These are phyloP conservation scores for Petromus typicus DNA, from an alignment of 2,113 vertebrate species.

Conservation along the genomic window DNA sequence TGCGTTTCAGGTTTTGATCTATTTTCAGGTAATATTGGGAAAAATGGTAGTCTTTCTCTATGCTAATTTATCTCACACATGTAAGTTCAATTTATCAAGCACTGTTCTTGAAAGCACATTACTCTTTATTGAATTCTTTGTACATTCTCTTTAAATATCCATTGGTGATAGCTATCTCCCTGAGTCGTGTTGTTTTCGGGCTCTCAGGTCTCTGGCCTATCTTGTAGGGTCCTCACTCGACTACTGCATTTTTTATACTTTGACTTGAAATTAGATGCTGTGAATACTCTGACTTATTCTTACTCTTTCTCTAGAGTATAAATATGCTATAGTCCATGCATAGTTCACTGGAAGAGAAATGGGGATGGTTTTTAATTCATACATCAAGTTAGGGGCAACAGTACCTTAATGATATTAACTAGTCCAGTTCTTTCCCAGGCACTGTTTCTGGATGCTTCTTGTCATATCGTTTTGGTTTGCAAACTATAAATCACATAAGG, in stretches of 20 bases:
- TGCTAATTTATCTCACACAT: not conserved
- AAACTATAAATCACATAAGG: not conserved
- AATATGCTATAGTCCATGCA: not conserved
- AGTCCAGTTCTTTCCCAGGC: not conserved
- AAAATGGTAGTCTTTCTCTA: not conserved
- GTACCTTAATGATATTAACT: not conserved
- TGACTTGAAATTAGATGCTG: not conserved
- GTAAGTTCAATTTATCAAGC: not conserved
- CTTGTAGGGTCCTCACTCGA: not conserved
- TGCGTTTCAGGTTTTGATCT: not conserved
- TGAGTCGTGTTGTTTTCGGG: not conserved
- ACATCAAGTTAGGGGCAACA: not conserved
- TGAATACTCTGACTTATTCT: not conserved
- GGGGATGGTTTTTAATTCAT: not conserved
- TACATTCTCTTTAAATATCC: not conserved
- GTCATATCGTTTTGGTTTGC: not conserved
- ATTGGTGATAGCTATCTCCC: not conserved
- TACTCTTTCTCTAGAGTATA: not conserved
- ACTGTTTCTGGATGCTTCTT: not conserved
- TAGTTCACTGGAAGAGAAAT: not conserved
- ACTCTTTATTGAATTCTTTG: not conserved
- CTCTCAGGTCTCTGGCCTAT: not conserved
- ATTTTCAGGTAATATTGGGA: not conserved
- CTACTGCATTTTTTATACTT: not conserved
- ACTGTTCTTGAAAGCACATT: not conserved